Percentiles rank a stretch among this genome's conserved stretches.
Evolutionary conservation across 2,113 vertebrate genomes (phyloP).

Genomic region (Chaetorhynchus papuensis): DNA sequence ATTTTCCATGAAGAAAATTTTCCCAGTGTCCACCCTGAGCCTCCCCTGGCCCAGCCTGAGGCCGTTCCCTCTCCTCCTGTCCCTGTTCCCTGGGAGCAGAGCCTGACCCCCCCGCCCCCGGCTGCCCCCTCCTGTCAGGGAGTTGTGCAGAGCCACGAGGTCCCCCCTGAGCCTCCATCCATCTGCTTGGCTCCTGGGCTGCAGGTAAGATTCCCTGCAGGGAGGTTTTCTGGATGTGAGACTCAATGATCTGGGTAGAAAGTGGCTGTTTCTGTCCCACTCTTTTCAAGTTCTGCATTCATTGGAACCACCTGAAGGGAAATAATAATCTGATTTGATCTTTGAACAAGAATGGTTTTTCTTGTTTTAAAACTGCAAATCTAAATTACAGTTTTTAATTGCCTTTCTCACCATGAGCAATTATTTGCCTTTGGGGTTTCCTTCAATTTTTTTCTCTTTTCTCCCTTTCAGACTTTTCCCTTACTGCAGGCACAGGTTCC

Average conservation of each 20-base stretch:
- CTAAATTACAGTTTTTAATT: background rate
- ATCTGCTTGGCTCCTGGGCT: background rate
- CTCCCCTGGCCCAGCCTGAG: background rate
- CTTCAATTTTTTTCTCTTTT: background rate
- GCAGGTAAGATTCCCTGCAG: background rate
- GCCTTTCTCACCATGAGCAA: background rate
- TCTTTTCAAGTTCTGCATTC: background rate
- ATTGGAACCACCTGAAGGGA: background rate
- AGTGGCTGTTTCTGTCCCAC: accelerated
- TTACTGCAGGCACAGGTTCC: background rate
- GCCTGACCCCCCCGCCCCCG: accelerated
- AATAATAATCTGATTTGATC: background rate
- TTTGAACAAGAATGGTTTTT: background rate
- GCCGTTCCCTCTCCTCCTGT: background rate
- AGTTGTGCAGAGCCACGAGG: background rate
- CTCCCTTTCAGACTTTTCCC: background rate
- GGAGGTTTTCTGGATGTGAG: background rate
- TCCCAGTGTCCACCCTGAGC: no score
- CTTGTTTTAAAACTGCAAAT: background rate
- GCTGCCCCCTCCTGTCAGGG: background rate
- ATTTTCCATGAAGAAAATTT: background rate
- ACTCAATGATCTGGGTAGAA: background rate
- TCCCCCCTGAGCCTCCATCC: background rate
- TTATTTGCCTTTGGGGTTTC: background rate
- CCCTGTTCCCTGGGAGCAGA: background rate